Evolutionary conservation across 1,140 invertebrate species (phyloP), one percentile per base, ranked within the genome.

Genomic region (Lerema accius): DNA sequence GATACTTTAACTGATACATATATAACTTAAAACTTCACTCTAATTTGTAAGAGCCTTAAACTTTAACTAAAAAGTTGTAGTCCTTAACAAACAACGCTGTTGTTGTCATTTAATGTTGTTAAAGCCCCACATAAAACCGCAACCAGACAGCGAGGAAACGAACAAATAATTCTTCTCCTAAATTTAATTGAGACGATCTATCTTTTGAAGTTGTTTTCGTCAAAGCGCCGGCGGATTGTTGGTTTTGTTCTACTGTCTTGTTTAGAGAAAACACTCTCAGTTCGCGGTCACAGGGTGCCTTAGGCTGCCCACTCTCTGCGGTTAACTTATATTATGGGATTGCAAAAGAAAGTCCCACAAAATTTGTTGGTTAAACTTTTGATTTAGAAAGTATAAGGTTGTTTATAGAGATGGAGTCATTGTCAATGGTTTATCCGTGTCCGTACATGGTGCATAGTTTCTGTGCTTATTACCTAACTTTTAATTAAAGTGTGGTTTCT

Each of bases 161-260:
- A 48, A 59, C 56, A 48, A 59, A 59, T 59, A 59, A 59, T 39
- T 48, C 17, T 46, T 58, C 35, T 45, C 45, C 43, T 32, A 39
- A 59, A 49, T 60, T 48, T 60, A 60, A 60, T 60, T 60, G 56
- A 60, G 56, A 49, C 56, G 23, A 49, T 60, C 56, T 39, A 35
- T 60, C 56, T 60, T 49, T 49, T 49, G 56, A 39, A 49, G 56
- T 60, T 60, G 56, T 60, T 60, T 60, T 60, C 56, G 32, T 60
- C 56, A 60, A 60, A 60, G 45, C 11, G 11, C 7, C 45, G 16
- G 17, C 37, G 35, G 35, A 60, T 49, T 48, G 56, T 60, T 60
- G 56, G 43, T 48, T 58, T 60, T 60, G 46, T 59, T 59, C 17
- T 11, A 60, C 19, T 23, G 2, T 23, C 19, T 45, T 60, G 45